Percentiles rank a stretch among this genome's conserved stretches.
phyloP scores from a whole-genome alignment of 2,113 vertebrate species.

The Ibidorhyncha struthersii region DNA sequence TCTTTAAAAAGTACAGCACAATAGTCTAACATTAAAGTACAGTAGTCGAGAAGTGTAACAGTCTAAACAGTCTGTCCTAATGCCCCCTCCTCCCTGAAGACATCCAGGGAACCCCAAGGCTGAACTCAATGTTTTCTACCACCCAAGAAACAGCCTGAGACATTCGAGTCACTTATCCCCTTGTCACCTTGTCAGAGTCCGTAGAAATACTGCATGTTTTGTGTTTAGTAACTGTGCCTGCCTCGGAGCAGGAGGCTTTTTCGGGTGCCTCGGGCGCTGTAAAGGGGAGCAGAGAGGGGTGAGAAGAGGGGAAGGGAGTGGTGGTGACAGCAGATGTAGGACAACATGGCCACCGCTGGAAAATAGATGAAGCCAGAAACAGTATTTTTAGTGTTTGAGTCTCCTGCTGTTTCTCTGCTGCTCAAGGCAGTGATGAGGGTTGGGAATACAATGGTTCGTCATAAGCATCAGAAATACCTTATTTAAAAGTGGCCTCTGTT shows the following conservation, averaged over 20 bases:
- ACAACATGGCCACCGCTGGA: fast-evolving
- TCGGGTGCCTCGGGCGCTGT: background rate
- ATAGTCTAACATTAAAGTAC: background rate
- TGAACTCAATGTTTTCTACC: background rate
- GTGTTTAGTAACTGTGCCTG: background rate
- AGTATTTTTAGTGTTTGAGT: background rate
- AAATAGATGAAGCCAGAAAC: background rate
- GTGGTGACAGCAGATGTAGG: background rate
- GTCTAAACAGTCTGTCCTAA: background rate
- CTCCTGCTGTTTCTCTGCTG: background rate
- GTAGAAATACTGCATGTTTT: background rate
- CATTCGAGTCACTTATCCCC: background rate
- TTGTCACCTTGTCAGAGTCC: background rate
- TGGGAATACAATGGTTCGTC: background rate
- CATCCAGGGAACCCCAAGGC: background rate
- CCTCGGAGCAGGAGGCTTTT: background rate
- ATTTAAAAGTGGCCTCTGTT: background rate
- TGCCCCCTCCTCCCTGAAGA: background rate
- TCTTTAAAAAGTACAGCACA: background rate
- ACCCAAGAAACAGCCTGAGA: background rate
- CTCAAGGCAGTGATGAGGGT: background rate
- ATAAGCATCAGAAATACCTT: background rate
- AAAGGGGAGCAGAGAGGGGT: background rate
- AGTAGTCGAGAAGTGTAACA: background rate
- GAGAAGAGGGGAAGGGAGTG: background rate